Conservation (phyloP, 2,888 invertebrate species). For the Aradus depressus region DNA sequence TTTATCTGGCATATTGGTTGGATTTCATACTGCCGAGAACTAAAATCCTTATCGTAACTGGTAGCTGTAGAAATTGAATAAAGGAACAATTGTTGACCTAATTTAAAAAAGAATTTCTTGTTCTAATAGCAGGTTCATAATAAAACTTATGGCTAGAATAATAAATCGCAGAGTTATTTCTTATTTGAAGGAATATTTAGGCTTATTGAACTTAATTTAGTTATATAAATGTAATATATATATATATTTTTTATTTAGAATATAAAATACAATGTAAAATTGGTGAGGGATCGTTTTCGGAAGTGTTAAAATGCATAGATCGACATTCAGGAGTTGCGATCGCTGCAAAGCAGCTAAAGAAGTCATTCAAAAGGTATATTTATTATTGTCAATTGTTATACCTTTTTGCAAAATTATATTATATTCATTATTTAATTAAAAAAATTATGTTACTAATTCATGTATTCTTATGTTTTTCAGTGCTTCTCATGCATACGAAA, state of each 20-base stretch:
- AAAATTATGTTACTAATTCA: not conserved
- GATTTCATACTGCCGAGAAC: too few relatives aligned
- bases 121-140: too few relatives aligned
- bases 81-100: too few relatives aligned
- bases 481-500: slow-evolving; percentile 39
- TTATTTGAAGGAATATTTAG: not conserved
- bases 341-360: slow-evolving; percentile 54
- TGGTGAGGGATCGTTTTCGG: slow-evolving; percentile 59
- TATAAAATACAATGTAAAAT: slow-evolving; percentile 52
- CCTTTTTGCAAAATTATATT: not conserved
- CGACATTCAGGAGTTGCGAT: slow-evolving; percentile 43
- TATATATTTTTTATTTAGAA: slow-evolving; percentile 37
- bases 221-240: not conserved
- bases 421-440: not conserved
- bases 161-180: too few relatives aligned
- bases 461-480: slow-evolving; percentile 34
- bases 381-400: not conserved
- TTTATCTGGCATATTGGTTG: too few relatives aligned
- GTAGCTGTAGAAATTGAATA: too few relatives aligned
- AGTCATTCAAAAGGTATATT: slow-evolving; percentile 45
- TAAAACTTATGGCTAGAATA: too few relatives aligned
- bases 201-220: not conserved
- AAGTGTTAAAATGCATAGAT: slow-evolving; percentile 54
- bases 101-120: too few relatives aligned
- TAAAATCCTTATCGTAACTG: too few relatives aligned